phyloP scores from a whole-genome alignment of 2,888 invertebrate species.

The Chironomus riparius region DNA sequence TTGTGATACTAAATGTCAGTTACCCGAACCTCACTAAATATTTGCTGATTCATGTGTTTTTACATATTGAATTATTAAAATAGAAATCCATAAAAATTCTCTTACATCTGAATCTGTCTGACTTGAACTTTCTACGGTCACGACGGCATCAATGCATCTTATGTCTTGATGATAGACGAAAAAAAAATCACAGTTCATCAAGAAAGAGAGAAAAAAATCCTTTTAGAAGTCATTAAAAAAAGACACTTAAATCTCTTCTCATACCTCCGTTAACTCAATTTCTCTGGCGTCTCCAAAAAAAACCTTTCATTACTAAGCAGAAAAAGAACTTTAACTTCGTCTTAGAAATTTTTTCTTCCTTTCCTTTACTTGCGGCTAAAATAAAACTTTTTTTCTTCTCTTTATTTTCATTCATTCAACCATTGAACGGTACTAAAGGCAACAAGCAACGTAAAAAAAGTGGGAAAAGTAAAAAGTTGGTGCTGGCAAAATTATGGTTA shows the following conservation, averaged over 20 bases:
- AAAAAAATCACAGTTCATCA: neutral
- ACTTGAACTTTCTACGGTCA: too few species aligned
- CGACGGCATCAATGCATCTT: too few species aligned
- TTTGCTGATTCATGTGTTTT: neutral
- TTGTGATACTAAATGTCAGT: too few species aligned
- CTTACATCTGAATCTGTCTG: too few species aligned
- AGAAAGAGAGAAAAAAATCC: neutral
- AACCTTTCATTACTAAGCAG: neutral
- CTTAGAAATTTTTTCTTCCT: too few species aligned
- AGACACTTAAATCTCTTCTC: neutral
- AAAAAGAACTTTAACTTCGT: neutral
- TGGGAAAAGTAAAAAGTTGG: constrained; percentile 7
- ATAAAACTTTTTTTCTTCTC: too few species aligned
- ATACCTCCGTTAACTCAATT: too few species aligned
- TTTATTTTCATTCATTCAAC: neutral
- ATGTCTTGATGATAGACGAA: too few species aligned
- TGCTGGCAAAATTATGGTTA: constrained; percentile 11
- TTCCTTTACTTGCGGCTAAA: too few species aligned
- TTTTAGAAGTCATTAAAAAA: neutral
- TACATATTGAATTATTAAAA: neutral
- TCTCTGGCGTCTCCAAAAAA: neutral
- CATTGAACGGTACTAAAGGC: neutral
- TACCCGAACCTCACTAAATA: too few species aligned
- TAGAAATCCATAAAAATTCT: too few species aligned
- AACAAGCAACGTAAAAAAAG: neutral